phyloP scores from a whole-genome alignment of 1,140 invertebrate genomes.

The Neodiprion pinetum region DNA sequence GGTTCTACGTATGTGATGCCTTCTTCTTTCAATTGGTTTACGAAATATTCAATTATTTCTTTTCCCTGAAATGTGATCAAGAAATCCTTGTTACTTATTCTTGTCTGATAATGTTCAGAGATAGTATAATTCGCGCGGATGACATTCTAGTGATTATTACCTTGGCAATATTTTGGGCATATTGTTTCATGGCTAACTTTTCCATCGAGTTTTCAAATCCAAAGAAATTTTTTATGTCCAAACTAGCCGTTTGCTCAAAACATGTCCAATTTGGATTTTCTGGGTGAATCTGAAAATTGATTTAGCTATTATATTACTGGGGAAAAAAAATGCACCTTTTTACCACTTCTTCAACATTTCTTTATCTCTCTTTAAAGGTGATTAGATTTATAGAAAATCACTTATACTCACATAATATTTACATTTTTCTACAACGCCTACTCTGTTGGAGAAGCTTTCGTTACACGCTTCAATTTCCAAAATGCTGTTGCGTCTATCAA shows the following conservation, averaged over 20 bases:
- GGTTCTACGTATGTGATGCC: constrained; percentile 76
- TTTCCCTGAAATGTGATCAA: constrained; percentile 73
- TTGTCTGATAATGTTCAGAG: constrained; percentile 18
- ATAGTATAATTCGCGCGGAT: constrained; percentile 8
- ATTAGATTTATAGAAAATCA: constrained; percentile 14
- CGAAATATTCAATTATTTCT: constrained; percentile 94
- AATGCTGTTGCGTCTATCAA: constrained; percentile 80
- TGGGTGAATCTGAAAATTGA: constrained; percentile 80
- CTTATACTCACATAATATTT: constrained; percentile 83
- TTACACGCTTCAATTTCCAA: constrained; percentile 94
- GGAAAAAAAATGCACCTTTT: background rate
- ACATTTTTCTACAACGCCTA: constrained; percentile 91
- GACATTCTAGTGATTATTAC: constrained; percentile 55
- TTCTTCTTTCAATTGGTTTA: constrained; percentile 80
- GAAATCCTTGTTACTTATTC: constrained; percentile 13
- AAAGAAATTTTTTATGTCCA: constrained; percentile 97
- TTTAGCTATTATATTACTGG: constrained; percentile 14
- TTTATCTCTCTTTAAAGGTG: background rate
- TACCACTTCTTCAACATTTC: background rate
- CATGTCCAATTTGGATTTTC: constrained; percentile 97
- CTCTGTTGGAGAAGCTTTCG: constrained; percentile 88
- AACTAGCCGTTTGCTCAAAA: constrained; percentile 92
- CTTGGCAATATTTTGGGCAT: constrained; percentile 90
- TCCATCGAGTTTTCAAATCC: constrained; percentile 96
- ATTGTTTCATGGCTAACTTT: constrained; percentile 97